Evolutionary conservation across 2,888 invertebrate genomes (phyloP), one percentile per base, ranked within the genome.

Genomic region (Cephus pulcher): DNA sequence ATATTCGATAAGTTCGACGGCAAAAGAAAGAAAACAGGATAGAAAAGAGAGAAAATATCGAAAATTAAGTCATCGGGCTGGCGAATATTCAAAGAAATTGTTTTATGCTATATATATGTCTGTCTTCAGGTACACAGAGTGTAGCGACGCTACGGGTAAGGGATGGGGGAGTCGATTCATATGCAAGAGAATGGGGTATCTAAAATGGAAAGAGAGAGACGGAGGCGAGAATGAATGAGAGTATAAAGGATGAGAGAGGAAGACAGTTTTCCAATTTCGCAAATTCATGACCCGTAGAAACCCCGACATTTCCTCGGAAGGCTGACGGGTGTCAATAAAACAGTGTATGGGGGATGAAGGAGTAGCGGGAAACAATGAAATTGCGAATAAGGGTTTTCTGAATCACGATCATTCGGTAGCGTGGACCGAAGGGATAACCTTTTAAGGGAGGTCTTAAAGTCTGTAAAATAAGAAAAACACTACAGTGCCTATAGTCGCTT

Each of bases 231-330:
- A 56, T 69, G 6, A 71, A 68, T 23, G 75, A 74, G 35, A 34
- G 76, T 75, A 76, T 56, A 81, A 69, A 79, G 71, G 69, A 79
- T 69, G 75, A 71, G 79, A 77, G 80, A 81, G 77, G 80, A 78
- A 80, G 84, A 84, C 85, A 83, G 84, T 74, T 86, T 83, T 86
- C 86, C 85, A 84, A 85, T 86, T 85, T 86, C 83, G 81, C 76
- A 82, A 81, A 85, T 85, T 83, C 84, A 82, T 84, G 81, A 80
- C 76, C 80, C 78, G 73, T 75, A 76, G 81, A 83, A 80, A 79
- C 75, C 71, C 73, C 76, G 35, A 68, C 34, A 70, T 71, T 71
- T 71, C 23, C 34, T 71, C 71, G 69, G 69, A 37, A n/a, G 73
- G 80, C 79, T 80, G 80, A 84, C 81, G 81, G 82, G 80, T 84